Evolutionary conservation across 1,140 invertebrate genomes (phyloP).

Genomic region (Diachasma alloeum): DNA sequence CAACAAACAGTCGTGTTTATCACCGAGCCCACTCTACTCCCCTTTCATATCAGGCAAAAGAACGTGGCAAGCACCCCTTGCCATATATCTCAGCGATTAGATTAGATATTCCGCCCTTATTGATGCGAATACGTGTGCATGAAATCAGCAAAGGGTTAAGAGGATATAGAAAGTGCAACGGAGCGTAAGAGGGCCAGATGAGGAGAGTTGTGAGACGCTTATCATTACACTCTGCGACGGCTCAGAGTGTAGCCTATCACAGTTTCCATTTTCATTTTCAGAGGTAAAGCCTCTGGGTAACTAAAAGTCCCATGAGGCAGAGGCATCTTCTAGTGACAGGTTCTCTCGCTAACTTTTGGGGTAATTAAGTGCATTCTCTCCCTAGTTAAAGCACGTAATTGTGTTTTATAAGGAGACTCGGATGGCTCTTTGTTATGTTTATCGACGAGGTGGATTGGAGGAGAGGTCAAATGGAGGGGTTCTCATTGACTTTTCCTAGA

Average conservation of each 20-base stretch:
- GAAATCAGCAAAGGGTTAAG: background rate
- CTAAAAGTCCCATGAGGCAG: conserved; percentile 16
- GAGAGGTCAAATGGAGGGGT: no score
- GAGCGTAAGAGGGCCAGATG: background rate
- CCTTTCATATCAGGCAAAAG: background rate
- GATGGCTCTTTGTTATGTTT: background rate
- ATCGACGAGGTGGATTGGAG: no score
- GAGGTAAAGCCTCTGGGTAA: background rate
- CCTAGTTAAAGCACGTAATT: conserved; percentile 49
- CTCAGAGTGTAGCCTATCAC: background rate
- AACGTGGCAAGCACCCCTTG: no score
- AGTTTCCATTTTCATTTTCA: background rate
- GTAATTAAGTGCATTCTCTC: conserved; percentile 51
- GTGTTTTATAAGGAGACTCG: conserved; percentile 42
- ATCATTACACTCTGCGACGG: conserved; percentile 2
- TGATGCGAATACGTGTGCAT: background rate
- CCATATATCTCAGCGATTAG: no score
- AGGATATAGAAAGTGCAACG: conserved; percentile 1
- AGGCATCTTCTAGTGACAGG: background rate
- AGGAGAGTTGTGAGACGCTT: background rate
- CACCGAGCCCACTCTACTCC: background rate
- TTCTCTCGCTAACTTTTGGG: conserved; percentile 36
- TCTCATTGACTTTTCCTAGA: no score
- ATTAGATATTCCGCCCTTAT: background rate
- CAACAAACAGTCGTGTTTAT: background rate